Base-by-base conservation (phyloP, 2,888 invertebrate genomes). In the Tenthredo notha region DNA sequence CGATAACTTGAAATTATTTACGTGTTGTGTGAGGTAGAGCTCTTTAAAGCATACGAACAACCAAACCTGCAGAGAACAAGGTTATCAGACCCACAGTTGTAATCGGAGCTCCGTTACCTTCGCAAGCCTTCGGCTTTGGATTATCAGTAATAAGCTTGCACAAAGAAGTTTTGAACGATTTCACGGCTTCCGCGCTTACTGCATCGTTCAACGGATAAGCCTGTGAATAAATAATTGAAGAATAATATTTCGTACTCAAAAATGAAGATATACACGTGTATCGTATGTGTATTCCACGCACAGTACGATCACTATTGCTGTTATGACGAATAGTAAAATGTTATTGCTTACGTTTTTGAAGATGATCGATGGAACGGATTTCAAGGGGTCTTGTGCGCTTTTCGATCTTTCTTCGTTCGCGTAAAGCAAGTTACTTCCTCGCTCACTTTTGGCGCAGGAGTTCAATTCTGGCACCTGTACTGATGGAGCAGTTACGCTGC, bases 291-390 rank as follows among this genome's bases (percentile, higher is more conserved):
- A 72, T n/a, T 40, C n/a, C 54, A n/a, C 5, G 54, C 54, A 0
- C 61, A 12, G 4, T 67, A 33, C 5, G 67, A 67, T 0, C 18
- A 29, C 29, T 29, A 15, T n/a, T n/a, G n/a, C n/a, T n/a, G n/a
- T n/a, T 50, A 18, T 77, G 1, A n/a, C 12, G 18, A 21, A 5
- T 15, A 33, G 18, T 29, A 58, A 70, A n/a, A 21, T 12, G 37
- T 61, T 33, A 25, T 58, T 80, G 86, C 91, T 90, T 87, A 95
- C 96, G 93, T 95, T 94, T 87, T 96, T 95, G 89, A 96, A 95
- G 15, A 96, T 95, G 21, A 97, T 92, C 6, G 96, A 96, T 10
- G 97, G 97, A 29, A 97, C 96, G 86, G 95, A 95, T 40, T 92
- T 90, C 15, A 97, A 93, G 0, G 95, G 95, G 0, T 95, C 94